Evolutionary conservation across 2,113 vertebrate genomes (phyloP), one percentile per base, ranked within the genome.

Genomic region (Hydrolagus affinis): DNA sequence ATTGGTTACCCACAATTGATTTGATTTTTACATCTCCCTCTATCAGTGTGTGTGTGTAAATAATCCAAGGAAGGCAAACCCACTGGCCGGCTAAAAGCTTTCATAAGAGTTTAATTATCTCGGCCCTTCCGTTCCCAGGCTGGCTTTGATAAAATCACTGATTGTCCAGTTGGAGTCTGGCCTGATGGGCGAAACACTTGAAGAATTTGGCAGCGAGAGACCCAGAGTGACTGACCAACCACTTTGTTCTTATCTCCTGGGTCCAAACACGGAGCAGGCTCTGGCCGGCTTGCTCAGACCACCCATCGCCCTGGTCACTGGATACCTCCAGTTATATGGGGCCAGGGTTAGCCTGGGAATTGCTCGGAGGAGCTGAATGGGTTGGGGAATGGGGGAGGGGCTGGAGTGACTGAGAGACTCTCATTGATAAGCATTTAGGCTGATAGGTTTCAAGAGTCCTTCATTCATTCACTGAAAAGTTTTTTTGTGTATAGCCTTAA

Each of bases 231-330:
- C 78, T 83, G 78, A 83, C 78, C 78, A 83, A 44, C 62, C 7
- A 83, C 60, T 83, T 83, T 83, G 62, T 83, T 83, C 60, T 83
- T 83, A 83, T 83, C 78, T 32, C 21, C 25, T 83, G 78, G 23
- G 78, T 28, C 78, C 78, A 66, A 83, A 83, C 60, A 64, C 60
- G 21, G 60, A 30, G 17, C 78, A 21, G 60, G 25, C 62, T 66
- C 23, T 28, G 60, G 78, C 25, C 66, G 78, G 60, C 78, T 62
- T 66, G 23, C 10, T 28, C 23, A 28, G 78, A 83, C 78, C 78
- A 83, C 78, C 60, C 77, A 83, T 83, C 60, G 30, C 77, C 60
- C 11, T 83, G 23, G 78, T 83, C 78, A 83, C 78, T 83, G 62
- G 78, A 83, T 83, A 83, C 62, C 78, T 28, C 78, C 66, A 83